Evolutionary conservation across 2,888 invertebrate genomes (phyloP), one percentile per base, ranked within the genome.

Genomic region (Meta bourneti): DNA sequence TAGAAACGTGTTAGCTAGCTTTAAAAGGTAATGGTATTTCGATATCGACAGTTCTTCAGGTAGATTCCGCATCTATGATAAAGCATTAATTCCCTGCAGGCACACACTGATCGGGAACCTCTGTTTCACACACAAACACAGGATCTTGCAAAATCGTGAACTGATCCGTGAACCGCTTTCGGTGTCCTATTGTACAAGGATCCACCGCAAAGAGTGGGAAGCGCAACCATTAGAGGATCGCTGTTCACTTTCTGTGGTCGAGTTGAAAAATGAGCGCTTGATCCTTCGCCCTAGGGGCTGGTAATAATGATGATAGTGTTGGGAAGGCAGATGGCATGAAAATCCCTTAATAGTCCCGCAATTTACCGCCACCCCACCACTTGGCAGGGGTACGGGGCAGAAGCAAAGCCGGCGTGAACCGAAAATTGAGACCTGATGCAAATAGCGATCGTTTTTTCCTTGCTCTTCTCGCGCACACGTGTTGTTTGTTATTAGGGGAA

Each of bases 311-410:
- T 87, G 83, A 83, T 87, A 87, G 87, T 78, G 77, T 78, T 83
- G 54, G 48, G n/a, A 79, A 78, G 81, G 83, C 91, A 91, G 91
- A 91, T 91, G 91, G 82, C 61, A 77, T 82, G 87, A 77, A 87
- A 91, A 88, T 87, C 91, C 86, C 87, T 91, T 91, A 91, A 91
- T 91, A 87, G 82, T 78, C 71, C 78, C 72, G 72, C 82, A 87
- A 87, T 87, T 83, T 83, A 52, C 82, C 69, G 86, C 82, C 82
- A 91, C 87, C 72, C 72, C 87, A 69, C 77, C 54, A 52, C 82
- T 75, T 54, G 34, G 54, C 16, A 48, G 54, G 11, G 54, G 11
- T 54, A 52, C 16, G 54, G 72, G 20, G 8, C 48, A 49, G 71
- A 80, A 72, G 51, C 61, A 82, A 82, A 34, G 34, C 71, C 34